Conservation (phyloP, 2,888 invertebrate genomes). For the Drosophila colorata region DNA sequence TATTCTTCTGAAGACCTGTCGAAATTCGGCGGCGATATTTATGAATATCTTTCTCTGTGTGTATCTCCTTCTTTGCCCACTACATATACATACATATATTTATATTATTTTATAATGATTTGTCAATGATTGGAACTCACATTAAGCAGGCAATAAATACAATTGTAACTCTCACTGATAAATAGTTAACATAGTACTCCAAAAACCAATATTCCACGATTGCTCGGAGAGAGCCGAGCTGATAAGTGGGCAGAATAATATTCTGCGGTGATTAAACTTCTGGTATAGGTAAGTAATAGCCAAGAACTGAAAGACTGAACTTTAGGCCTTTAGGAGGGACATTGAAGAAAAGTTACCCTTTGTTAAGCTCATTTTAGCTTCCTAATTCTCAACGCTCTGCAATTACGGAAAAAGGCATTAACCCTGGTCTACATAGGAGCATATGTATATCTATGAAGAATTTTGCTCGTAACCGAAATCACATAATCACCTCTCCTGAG, state of each 20-base stretch:
- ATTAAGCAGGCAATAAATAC: conserved; percentile 19
- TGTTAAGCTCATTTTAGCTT: too few relatives aligned
- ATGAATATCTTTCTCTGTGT: conserved; percentile 17
- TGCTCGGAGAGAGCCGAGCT: neutral
- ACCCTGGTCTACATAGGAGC: too few relatives aligned
- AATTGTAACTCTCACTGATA: conserved; percentile 31
- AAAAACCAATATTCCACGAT: neutral
- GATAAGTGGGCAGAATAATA: neutral
- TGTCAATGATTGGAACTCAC: conserved; percentile 54
- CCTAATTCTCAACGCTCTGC: too few relatives aligned
- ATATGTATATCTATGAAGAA: too few relatives aligned
- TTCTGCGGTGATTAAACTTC: too few relatives aligned
- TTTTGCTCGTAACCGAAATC: too few relatives aligned
- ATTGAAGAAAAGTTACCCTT: too few relatives aligned
- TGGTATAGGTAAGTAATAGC: neutral
- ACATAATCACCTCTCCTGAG: too few relatives aligned
- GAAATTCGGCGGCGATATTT: conserved; percentile 1
- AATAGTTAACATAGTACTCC: conserved; percentile 63
- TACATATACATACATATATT: conserved; percentile 45
- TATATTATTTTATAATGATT: conserved; percentile 68
- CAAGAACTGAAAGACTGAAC: too few relatives aligned
- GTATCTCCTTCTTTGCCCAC: conserved; percentile 36
- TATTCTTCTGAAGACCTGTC: conserved; percentile 65
- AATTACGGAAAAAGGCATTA: too few relatives aligned
- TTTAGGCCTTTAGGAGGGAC: too few relatives aligned